A percentile compares a stretch with the other conserved stretches of the same genome.
These are phyloP conservation scores for Hydrolagus affinis DNA, from an alignment of 2,113 vertebrate species.

Conservation along the genomic window DNA sequence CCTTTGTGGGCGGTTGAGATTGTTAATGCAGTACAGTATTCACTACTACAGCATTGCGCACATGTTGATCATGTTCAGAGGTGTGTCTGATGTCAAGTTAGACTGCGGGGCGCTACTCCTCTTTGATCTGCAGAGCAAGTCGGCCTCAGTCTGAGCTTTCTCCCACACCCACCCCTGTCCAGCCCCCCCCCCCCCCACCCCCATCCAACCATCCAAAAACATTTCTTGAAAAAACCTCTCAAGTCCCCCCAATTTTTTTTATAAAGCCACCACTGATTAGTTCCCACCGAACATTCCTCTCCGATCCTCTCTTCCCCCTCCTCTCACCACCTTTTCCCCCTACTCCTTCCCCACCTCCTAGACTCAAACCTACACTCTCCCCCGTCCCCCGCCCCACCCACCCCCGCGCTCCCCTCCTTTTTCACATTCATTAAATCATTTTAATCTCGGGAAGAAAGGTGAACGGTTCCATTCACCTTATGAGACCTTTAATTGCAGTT, in stretches of 20 bases:
- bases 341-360: too few species aligned
- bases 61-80: slow-evolving; percentile 47
- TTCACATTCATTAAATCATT: slow-evolving; percentile 33
- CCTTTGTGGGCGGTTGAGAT: slow-evolving; percentile 33
- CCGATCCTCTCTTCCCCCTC: too few species aligned
- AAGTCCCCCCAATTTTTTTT: slow-evolving; percentile 42
- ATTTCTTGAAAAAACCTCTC: slow-evolving; percentile 40
- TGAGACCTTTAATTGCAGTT: slow-evolving; percentile 30
- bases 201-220: slow-evolving; percentile 42
- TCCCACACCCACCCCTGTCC: slow-evolving; percentile 30
- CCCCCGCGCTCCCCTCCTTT: not conserved
- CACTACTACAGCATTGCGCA: slow-evolving; percentile 39
- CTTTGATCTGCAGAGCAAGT: slow-evolving; percentile 65
- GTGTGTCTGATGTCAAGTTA: slow-evolving; percentile 49
- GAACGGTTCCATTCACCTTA: slow-evolving; percentile 27
- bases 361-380: too few species aligned
- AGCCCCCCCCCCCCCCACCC: too few species aligned
- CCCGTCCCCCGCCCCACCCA: too few species aligned
- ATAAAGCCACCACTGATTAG: slow-evolving; percentile 35
- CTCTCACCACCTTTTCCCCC: too few species aligned
- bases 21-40: not conserved
- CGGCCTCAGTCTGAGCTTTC: slow-evolving; percentile 43
- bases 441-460: slow-evolving; percentile 31
- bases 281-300: too few species aligned
- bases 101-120: slow-evolving; percentile 47